These are phyloP conservation scores for Thinocorus orbignyianus DNA, from an alignment of 2,113 vertebrate genomes.

Conservation along the genomic window DNA sequence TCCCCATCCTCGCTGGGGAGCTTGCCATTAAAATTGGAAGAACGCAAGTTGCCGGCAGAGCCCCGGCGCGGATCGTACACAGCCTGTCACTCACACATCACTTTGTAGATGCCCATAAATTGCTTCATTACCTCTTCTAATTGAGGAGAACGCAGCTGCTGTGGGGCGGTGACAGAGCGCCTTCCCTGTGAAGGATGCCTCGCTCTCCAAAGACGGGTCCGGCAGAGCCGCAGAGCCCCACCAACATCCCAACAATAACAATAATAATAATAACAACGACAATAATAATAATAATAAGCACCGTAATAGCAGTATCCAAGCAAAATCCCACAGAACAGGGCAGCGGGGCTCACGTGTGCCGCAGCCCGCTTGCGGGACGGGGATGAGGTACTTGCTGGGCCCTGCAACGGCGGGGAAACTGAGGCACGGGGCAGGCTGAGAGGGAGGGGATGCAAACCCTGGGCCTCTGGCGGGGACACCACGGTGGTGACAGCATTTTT, in stretches of 20 bases:
- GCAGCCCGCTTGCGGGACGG: neutral
- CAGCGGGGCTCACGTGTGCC: neutral
- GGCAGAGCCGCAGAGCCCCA: neutral
- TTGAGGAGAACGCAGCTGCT: conserved; percentile 73
- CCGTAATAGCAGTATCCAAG: neutral
- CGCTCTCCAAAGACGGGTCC: conserved; percentile 29
- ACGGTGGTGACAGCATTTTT: neutral
- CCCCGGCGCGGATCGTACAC: conserved; percentile 51
- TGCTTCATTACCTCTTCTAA: conserved; percentile 76
- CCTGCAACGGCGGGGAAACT: neutral
- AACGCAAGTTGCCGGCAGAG: conserved; percentile 45
- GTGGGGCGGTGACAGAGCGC: conserved; percentile 49
- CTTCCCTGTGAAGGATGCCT: conserved; percentile 60
- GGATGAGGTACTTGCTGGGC: neutral
- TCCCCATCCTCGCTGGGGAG: neutral
- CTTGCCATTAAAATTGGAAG: conserved; percentile 47
- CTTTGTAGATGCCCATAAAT: conserved; percentile 74
- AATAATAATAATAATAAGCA: neutral
- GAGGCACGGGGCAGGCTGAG: neutral
- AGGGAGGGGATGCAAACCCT: neutral
- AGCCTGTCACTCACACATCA: conserved; percentile 74
- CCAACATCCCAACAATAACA: conserved; percentile 28
- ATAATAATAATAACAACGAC: neutral
- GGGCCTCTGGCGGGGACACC: conserved; percentile 38
- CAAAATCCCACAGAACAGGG: neutral